Conservation (phyloP, 2,113 vertebrate species). For the Theristicus caerulescens region DNA sequence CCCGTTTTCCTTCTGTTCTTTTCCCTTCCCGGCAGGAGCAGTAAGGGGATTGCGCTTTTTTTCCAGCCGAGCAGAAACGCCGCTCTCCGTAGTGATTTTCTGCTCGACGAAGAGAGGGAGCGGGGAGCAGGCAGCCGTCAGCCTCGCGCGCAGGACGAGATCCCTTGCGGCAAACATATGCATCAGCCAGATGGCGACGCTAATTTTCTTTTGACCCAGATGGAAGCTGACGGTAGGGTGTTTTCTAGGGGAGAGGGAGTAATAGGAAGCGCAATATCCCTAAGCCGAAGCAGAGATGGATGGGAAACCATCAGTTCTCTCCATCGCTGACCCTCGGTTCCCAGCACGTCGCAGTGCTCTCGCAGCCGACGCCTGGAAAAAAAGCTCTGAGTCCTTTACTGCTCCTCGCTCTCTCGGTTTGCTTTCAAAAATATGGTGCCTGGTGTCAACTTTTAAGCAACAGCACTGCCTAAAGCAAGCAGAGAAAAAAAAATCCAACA, state of each 20-base stretch:
- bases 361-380: constrained; percentile 39
- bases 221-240: neutral
- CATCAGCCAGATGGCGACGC: neutral
- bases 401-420: constrained; percentile 61
- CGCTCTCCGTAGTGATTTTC: constrained; percentile 19
- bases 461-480: constrained; percentile 78
- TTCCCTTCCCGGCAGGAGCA: constrained; percentile 53
- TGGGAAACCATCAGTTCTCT: neutral
- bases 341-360: constrained; percentile 43
- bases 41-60: constrained; percentile 53
- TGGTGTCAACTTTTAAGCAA: constrained; percentile 63
- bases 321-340: neutral
- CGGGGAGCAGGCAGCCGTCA: neutral
- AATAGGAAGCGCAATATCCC: neutral
- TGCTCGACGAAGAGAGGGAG: neutral
- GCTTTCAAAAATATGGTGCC: constrained; percentile 62
- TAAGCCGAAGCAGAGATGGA: neutral
- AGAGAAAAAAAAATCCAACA: constrained; percentile 75
- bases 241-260: neutral
- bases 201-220: neutral
- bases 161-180: neutral
- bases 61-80: constrained; percentile 43
- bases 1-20: neutral
- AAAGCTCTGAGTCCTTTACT: constrained; percentile 51
- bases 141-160: neutral